phyloP scores from a whole-genome alignment of 2,888 invertebrate species.

The Leptopterna dolabrata region DNA sequence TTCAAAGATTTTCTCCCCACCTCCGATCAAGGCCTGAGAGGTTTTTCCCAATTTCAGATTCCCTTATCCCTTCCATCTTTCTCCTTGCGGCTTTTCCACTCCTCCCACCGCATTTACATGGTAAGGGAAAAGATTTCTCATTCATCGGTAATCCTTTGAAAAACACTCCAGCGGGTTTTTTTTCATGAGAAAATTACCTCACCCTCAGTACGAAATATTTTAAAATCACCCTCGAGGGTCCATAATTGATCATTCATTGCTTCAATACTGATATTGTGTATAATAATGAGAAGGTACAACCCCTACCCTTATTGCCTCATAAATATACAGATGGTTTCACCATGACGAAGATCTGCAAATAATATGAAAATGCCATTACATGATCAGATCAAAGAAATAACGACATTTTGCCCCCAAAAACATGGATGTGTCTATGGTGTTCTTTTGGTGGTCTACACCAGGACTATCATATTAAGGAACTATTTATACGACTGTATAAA shows the following conservation, averaged over 20 bases:
- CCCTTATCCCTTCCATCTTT: constrained; percentile 32
- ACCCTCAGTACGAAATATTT: neutral
- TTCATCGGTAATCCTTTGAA: constrained; percentile 46
- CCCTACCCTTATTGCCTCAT: no score
- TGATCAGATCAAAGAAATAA: no score
- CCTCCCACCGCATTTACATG: constrained; percentile 31
- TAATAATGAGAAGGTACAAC: no score
- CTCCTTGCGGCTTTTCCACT: neutral
- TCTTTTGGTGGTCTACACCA: no score
- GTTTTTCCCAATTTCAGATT: constrained; percentile 38
- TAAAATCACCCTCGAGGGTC: neutral
- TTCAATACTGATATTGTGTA: neutral
- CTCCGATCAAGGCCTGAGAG: constrained; percentile 9
- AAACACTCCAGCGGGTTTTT: neutral
- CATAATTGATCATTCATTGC: neutral
- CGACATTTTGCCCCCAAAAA: no score
- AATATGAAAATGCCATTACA: no score
- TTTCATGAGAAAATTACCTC: neutral
- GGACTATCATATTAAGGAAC: no score
- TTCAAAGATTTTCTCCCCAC: neutral
- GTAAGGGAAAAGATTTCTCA: constrained; percentile 47
- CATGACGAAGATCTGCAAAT: no score
- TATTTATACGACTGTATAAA: no score
- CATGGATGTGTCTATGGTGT: no score
- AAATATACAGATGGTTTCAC: no score